These are phyloP conservation scores for Corythucha ciliata DNA, from an alignment of 2,888 invertebrate genomes.

Conservation along the genomic window DNA sequence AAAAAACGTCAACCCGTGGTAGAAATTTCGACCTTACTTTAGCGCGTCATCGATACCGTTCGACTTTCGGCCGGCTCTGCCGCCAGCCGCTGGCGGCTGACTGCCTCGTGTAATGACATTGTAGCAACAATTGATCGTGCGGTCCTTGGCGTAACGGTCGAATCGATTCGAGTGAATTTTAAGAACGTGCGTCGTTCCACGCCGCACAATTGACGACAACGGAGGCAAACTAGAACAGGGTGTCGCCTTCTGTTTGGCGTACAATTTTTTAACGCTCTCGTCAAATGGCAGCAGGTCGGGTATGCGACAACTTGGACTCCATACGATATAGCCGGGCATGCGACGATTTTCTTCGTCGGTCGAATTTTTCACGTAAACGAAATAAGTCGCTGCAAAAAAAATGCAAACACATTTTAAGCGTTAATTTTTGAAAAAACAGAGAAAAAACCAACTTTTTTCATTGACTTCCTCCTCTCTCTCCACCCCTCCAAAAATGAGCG, in stretches of 20 bases:
- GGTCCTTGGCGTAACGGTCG: conserved; percentile 6
- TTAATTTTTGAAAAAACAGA: too few species aligned
- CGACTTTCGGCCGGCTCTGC: conserved; percentile 18
- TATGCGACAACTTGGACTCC: conserved; percentile 55
- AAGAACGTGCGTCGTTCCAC: conserved; percentile 21
- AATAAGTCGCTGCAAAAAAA: conserved; percentile 24
- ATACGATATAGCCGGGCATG: conserved; percentile 44
- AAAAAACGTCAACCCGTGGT: neutral
- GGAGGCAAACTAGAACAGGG: conserved; percentile 31
- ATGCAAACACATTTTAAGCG: too few species aligned
- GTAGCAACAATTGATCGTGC: conserved; percentile 39
- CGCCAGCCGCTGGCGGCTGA: neutral
- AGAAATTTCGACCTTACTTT: conserved; percentile 29
- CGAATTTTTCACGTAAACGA: conserved; percentile 23
- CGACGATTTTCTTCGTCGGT: neutral
- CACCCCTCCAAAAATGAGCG: too few species aligned
- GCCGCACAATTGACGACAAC: conserved; percentile 28
- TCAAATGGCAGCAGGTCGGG: conserved; percentile 48
- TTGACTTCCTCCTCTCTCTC: too few species aligned
- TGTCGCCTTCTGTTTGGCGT: conserved; percentile 46
- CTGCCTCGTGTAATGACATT: conserved; percentile 37
- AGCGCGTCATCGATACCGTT: conserved; percentile 34
- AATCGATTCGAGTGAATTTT: conserved; percentile 2
- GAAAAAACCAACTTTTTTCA: too few species aligned
- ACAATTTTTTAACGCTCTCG: conserved; percentile 47